Base-by-base conservation (phyloP, 2,888 invertebrate species). In the Lasioglossum oenotherae region DNA sequence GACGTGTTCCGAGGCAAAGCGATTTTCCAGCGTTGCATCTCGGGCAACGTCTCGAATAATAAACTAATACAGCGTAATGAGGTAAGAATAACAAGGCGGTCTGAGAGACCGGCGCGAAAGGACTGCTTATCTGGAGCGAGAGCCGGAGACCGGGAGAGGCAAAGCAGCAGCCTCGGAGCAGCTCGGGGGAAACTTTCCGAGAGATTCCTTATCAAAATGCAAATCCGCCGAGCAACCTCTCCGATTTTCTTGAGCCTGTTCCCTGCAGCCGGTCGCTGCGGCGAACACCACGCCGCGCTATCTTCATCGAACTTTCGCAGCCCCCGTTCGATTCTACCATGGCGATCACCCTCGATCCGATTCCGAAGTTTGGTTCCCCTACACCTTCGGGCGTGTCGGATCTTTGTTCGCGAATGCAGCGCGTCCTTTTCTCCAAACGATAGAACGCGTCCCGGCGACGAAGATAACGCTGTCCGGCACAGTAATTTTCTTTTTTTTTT, bases 171-270 rank as follows among this genome's bases (percentile, higher is more conserved):
- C 82, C 80, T 81, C 81, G 35, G 60, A 82, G 75, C 60, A 67
- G 73, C 75, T 82, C 57, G 60, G 87, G 87, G 89, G 87, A 89
- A 94, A 94, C 92, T 95, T 95, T 93, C 92, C 91, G 85, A 89
- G 93, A 94, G 94, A 94, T 94, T 94, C 94, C 94, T 95, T 94
- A 95, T 95, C 95, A 95, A 95, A 95, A 95, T 95, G 95, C 94
- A 94, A 95, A 95, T 95, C 93, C 93, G 91, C 86, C 92, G 91
- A 91, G 89, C 92, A 90, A 92, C 92, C 91, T 91, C 89, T 84
- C 88, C 86, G 80, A 90, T 90, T 89, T 85, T 86, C 88, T 88
- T 77, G 75, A 71, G 77, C 73, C 72, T 69, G 53, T 72, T 80
- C 38, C 75, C 69, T 53, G 27, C 44, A 38, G 53, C 80, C 49